These are phyloP conservation scores for Ceyx erithaca DNA, from an alignment of 2,797 vertebrate species.

Conservation along the genomic window DNA sequence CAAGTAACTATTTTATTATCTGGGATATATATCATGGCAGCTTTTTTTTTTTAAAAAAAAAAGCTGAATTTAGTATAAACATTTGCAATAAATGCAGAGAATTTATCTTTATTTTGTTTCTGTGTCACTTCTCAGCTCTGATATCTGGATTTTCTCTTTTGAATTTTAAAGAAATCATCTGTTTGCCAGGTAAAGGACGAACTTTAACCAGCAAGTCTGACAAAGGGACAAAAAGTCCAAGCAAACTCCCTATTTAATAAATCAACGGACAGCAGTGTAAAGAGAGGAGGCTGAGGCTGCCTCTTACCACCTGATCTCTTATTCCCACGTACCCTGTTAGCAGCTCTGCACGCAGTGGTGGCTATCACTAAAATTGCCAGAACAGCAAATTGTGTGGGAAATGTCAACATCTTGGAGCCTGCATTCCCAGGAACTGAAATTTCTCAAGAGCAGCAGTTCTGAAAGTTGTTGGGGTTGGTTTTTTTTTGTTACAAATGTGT, in stretches of 20 bases:
- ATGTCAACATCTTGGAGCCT: conserved; percentile 37
- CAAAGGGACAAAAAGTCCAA: background rate
- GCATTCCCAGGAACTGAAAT: conserved; percentile 37
- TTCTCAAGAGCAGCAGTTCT: conserved; percentile 17
- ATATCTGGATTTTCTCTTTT: background rate
- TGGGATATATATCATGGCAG: no score
- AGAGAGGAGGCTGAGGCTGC: background rate
- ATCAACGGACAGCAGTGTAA: background rate
- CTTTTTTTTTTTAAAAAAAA: no score
- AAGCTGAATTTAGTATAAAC: background rate
- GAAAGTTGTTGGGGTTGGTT: background rate
- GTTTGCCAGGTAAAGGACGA: background rate
- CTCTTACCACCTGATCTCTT: conserved; percentile 32
- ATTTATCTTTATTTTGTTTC: background rate
- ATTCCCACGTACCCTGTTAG: background rate
- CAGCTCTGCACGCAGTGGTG: background rate
- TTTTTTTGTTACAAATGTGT: background rate
- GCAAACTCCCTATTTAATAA: background rate
- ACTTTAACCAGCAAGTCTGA: background rate
- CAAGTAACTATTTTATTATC: background rate
- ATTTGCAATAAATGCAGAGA: background rate
- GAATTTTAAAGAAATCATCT: background rate
- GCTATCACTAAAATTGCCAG: conserved; percentile 31
- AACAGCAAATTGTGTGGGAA: conserved; percentile 62
- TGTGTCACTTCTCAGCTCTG: background rate